Evolutionary conservation across 2,113 vertebrate species (phyloP).

Genomic region (Protobothrops mucrosquamatus): DNA sequence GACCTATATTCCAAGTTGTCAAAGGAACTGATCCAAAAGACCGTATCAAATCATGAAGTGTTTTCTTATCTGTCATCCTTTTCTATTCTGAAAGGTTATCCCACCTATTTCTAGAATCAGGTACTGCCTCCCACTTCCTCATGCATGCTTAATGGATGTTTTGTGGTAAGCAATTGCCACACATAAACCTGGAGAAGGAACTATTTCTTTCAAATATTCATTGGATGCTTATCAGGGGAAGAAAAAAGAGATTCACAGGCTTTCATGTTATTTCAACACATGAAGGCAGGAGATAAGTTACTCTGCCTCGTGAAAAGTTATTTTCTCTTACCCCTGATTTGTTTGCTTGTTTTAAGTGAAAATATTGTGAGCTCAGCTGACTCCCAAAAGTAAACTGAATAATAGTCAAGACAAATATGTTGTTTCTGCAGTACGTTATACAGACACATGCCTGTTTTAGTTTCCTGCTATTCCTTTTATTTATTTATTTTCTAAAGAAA

Average conservation of each 20-base stretch:
- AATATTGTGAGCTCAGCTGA: neutral
- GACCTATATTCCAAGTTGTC: neutral
- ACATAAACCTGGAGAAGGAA: neutral
- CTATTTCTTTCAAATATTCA: neutral
- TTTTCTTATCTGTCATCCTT: neutral
- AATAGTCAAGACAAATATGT: neutral
- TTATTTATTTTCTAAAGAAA: slow-evolving; percentile 31
- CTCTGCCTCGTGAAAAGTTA: neutral
- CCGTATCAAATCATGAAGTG: neutral
- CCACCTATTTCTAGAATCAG: neutral
- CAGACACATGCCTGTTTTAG: neutral
- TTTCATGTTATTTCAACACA: neutral
- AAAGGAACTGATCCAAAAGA: neutral
- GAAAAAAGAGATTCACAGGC: neutral
- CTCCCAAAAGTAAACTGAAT: neutral
- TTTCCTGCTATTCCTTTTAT: neutral
- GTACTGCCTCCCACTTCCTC: neutral
- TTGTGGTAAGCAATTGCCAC: neutral
- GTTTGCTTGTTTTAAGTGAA: neutral
- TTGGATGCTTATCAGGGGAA: neutral
- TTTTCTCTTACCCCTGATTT: neutral
- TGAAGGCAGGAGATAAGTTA: neutral
- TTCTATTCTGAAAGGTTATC: neutral
- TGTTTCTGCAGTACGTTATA: neutral
- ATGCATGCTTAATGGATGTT: neutral